Percentiles rank a stretch among this genome's conserved stretches.
Conservation (phyloP, 2,797 vertebrate genomes). For the Taeniopygia guttata region DNA sequence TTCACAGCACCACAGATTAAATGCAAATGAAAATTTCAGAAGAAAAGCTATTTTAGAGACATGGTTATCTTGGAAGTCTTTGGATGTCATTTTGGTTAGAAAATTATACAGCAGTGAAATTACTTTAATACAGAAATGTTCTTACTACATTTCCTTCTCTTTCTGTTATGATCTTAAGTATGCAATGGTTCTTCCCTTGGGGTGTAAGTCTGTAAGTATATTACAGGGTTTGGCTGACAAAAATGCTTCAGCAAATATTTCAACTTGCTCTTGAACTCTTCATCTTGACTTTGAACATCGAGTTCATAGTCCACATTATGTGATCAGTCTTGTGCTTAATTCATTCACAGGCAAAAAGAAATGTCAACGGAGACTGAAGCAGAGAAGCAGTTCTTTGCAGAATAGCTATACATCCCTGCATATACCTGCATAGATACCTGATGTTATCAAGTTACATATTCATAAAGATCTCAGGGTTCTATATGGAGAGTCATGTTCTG, state of each 20-base stretch:
- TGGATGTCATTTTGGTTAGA: not conserved
- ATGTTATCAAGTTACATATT: not conserved
- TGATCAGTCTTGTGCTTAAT: not conserved
- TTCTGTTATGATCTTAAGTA: not conserved
- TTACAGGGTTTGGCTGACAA: slow-evolving; percentile 8
- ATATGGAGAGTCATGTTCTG: not conserved
- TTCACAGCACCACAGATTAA: not conserved
- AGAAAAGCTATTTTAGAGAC: not conserved
- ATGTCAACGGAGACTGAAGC: not conserved
- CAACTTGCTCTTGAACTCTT: not conserved
- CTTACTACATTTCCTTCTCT: not conserved
- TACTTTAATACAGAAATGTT: not conserved
- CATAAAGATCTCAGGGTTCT: not conserved
- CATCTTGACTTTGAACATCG: slow-evolving; percentile 15
- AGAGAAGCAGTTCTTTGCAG: slow-evolving; percentile 16
- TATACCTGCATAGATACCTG: not conserved
- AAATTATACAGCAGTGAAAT: not conserved
- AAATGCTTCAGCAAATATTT: slow-evolving; percentile 7
- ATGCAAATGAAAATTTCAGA: not conserved
- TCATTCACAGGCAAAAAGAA: not conserved
- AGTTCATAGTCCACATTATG: not conserved
- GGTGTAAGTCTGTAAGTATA: slow-evolving; percentile 7
- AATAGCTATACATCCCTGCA: not conserved
- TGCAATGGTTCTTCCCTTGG: not conserved
- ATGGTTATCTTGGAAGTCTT: not conserved